These are phyloP conservation scores for Porites evermanni DNA, from an alignment of 92 coral and sea anemone species.

Conservation along the genomic window DNA sequence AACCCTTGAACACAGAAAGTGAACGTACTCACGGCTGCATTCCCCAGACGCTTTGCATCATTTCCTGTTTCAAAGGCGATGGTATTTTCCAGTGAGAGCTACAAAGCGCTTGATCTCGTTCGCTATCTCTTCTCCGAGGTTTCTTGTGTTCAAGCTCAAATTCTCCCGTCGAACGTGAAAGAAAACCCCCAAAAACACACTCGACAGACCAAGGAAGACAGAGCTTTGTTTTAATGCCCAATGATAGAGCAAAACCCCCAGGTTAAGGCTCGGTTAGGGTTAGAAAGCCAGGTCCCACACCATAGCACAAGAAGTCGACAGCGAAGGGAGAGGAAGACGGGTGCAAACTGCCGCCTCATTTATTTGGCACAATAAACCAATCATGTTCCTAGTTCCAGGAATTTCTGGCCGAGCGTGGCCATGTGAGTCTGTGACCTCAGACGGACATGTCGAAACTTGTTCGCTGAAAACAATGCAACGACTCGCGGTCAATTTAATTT, in stretches of 20 bases:
- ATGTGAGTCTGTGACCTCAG: no score
- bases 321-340: slow-evolving; percentile 4
- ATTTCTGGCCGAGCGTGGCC: neutral
- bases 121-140: slow-evolving; percentile 22
- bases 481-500: no score
- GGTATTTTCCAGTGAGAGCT: slow-evolving; percentile 22
- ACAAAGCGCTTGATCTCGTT: slow-evolving; percentile 5
- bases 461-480: no score
- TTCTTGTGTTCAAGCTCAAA: slow-evolving; percentile 21
- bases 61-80: slow-evolving; percentile 25
- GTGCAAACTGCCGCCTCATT: slow-evolving; percentile 15
- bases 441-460: no score
- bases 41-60: slow-evolving; percentile 49
- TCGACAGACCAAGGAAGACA: slow-evolving; percentile 14
- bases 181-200: slow-evolving; percentile 46
- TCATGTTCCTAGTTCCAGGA: slow-evolving; percentile 34
- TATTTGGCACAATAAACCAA: slow-evolving; percentile 27
- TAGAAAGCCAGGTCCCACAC: slow-evolving; percentile 29
- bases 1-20: slow-evolving; percentile 66
- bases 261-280: slow-evolving; percentile 29
- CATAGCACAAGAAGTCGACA: slow-evolving; percentile 8
- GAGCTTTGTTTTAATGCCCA: neutral
- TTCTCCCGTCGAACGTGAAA: slow-evolving; percentile 41
- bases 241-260: slow-evolving; percentile 21
- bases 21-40: slow-evolving; percentile 65